Conservation (phyloP, 2,113 vertebrate genomes). For the Bothrops jararaca region DNA sequence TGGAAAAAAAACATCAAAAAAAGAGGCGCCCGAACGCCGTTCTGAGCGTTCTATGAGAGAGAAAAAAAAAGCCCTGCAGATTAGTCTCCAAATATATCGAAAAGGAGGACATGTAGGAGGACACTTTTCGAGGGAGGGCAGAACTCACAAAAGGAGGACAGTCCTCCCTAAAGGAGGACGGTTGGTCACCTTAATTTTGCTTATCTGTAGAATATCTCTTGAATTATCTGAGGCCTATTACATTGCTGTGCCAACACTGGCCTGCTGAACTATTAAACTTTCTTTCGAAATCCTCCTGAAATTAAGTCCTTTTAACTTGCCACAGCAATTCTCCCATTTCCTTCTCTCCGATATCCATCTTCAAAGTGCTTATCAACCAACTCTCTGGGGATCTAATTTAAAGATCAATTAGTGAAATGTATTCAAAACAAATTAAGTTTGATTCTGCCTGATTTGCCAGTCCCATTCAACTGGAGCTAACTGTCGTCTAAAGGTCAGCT, state of each 20-base stretch:
- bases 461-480: slow-evolving; percentile 42
- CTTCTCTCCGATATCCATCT: slow-evolving; percentile 8
- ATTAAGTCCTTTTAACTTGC: slow-evolving; percentile 35
- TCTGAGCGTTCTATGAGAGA: no score
- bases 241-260: slow-evolving; percentile 2
- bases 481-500: slow-evolving; percentile 44
- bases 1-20: no score
- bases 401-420: slow-evolving; percentile 57
- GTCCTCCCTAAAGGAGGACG: no score
- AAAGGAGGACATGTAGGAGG: no score
- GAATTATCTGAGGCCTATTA: slow-evolving; percentile 35
- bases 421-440: slow-evolving; percentile 54
- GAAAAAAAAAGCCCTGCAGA: no score
- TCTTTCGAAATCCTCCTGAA: slow-evolving; percentile 49
- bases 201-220: slow-evolving; percentile 22
- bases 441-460: slow-evolving; percentile 40
- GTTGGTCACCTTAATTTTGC: no score
- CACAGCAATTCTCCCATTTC: slow-evolving; percentile 19
- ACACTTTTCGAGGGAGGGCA: no score
- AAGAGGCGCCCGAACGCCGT: no score
- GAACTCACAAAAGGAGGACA: no score
- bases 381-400: slow-evolving; percentile 47
- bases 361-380: slow-evolving; percentile 24
- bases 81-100: no score
- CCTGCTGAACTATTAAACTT: slow-evolving; percentile 22